Evolutionary conservation across 2,888 invertebrate species (phyloP), one percentile per base, ranked within the genome.

Genomic region (Carpatolechia fugitivella): DNA sequence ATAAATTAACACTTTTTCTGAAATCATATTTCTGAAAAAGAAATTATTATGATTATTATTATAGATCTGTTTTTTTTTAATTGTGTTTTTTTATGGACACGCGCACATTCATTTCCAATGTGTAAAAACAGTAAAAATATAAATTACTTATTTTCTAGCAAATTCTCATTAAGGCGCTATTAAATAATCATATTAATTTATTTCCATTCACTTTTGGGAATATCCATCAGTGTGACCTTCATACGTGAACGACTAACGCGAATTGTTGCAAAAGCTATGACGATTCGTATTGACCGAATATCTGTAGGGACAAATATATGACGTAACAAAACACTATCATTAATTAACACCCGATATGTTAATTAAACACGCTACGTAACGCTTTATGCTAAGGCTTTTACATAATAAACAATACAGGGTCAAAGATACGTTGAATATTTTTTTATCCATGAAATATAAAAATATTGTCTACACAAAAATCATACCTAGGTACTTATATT

Each of bases 231-330:
- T 13, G 29, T 29, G 44, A 44, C 44, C 44, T 29, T 44, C 13
- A 24, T 29, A 44, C 24, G 20, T 44, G 13, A 29, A 29, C 44
- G 8, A 44, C 13, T 29, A 24, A 20, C 4, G 29, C 24, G 13
- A 44, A 44, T 3, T 29, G 10, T 11, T 20, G 40, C 40, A 41
- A 18, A 41, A 16, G 40, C 11, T 18, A 41, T 18, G 18, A 44
- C n/a, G n/a, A 29, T 44, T 44, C 44, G 44, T 44, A 44, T 44
- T 29, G 44, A 44, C 44, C 44, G 29, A 44, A 44, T 29, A 29
- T 44, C 44, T 13, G n/a, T 29, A 44, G 44, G 44, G 44, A 44
- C 20, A 13, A 44, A 7, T 13, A 1, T 4, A 44, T n/a, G 44
- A 29, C 44, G 29, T n/a, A 3, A 20, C 3, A 24, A 8, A 41